Percentiles rank a stretch among this genome's conserved stretches.
Evolutionary conservation across 2,888 invertebrate genomes (phyloP).

Genomic region (Mystacides longicornis): DNA sequence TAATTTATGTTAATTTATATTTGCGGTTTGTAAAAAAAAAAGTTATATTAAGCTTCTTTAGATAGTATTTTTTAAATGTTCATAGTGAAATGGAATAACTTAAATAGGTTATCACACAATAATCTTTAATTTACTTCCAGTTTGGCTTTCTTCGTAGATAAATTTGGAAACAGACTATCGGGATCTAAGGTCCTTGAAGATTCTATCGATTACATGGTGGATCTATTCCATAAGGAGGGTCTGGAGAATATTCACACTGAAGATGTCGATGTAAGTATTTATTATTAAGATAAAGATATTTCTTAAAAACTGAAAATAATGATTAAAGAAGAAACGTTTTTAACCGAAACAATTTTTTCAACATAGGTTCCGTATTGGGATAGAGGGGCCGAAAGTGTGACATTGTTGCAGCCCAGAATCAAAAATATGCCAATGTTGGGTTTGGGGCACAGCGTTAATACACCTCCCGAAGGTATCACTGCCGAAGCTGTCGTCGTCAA

Average conservation of each 20-base stretch:
- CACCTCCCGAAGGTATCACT: constrained; percentile 53
- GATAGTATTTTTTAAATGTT: too few relatives aligned
- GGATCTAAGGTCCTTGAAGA: constrained; percentile 57
- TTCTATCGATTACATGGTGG: constrained; percentile 60
- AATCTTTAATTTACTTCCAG: constrained; percentile 25
- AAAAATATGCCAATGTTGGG: constrained; percentile 52
- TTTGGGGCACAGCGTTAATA: constrained; percentile 54
- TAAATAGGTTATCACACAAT: neutral
- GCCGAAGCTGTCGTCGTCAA: constrained; percentile 57
- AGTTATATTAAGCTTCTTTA: too few relatives aligned
- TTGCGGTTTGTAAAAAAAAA: too few relatives aligned
- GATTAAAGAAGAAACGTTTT: neutral
- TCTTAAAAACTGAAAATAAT: neutral
- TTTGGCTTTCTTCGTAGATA: constrained; percentile 46
- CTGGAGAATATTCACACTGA: constrained; percentile 58
- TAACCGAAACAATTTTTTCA: neutral
- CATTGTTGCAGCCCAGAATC: constrained; percentile 46
- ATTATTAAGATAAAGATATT: neutral
- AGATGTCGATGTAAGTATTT: constrained; percentile 33
- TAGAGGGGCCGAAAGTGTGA: constrained; percentile 55
- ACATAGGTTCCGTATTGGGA: constrained; percentile 26
- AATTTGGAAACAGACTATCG: constrained; percentile 56
- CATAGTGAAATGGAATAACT: too few relatives aligned
- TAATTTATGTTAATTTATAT: too few relatives aligned
- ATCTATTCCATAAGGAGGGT: constrained; percentile 35